Conservation (phyloP, 2,888 invertebrate species). For the Platycheirus albimanus region DNA sequence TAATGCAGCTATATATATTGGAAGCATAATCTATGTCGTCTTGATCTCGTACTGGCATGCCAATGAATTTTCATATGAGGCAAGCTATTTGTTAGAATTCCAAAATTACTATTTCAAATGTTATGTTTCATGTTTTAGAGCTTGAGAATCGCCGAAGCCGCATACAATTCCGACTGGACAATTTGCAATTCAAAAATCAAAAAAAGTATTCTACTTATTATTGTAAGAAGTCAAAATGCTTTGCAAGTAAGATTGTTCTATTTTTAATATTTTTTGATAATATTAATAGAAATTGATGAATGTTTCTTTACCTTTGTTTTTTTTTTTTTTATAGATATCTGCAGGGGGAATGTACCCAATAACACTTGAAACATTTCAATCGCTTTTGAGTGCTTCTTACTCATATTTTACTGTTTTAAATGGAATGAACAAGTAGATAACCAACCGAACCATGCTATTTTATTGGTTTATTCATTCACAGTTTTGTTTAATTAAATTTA, state of each 20-base stretch:
- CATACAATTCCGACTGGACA: slow-evolving; percentile 74
- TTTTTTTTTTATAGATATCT: slow-evolving; percentile 63
- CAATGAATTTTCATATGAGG: slow-evolving; percentile 76
- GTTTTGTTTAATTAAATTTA: background rate
- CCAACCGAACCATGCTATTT: background rate
- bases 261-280: background rate
- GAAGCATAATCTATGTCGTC: slow-evolving; percentile 69
- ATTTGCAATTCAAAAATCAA: slow-evolving; percentile 54
- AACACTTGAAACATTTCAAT: slow-evolving; percentile 75
- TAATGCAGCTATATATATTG: slow-evolving; percentile 66
- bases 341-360: slow-evolving; percentile 76
- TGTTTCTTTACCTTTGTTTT: too few species aligned
- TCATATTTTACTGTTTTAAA: slow-evolving; percentile 75
- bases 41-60: slow-evolving; percentile 75
- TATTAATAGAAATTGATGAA: too few species aligned
- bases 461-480: background rate
- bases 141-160: slow-evolving; percentile 72
- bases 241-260: slow-evolving; percentile 63
- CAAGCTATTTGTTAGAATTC: too few species aligned
- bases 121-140: too few species aligned
- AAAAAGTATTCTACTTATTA: slow-evolving; percentile 71
- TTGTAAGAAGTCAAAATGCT: slow-evolving; percentile 74
- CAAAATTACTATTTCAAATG: too few species aligned
- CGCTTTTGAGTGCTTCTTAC: slow-evolving; percentile 75
- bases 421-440: slow-evolving; percentile 22